phyloP scores from a whole-genome alignment of 2,797 vertebrate species.

The Champsocephalus esox region DNA sequence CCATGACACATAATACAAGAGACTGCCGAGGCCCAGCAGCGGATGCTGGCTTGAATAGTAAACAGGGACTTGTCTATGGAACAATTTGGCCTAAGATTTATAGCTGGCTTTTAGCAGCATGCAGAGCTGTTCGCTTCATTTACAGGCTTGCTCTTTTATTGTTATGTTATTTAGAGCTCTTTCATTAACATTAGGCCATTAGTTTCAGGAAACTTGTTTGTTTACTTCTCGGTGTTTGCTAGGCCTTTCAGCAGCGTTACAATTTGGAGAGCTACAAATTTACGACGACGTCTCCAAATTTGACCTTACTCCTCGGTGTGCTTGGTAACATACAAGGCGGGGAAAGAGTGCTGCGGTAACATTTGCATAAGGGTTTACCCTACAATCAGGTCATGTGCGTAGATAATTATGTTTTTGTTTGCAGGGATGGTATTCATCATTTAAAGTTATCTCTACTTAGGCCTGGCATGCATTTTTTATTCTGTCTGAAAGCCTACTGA shows the following conservation, averaged over 20 bases:
- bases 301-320: conserved; percentile 16
- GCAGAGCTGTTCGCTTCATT: conserved; percentile 64
- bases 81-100: conserved; percentile 72
- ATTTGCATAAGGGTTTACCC: conserved; percentile 56
- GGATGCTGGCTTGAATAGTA: conserved; percentile 71
- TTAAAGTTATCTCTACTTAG: conserved; percentile 48
- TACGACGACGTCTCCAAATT: conserved; percentile 31
- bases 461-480: conserved; percentile 32
- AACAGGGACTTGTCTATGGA: conserved; percentile 69
- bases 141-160: conserved; percentile 58
- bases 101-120: conserved; percentile 56
- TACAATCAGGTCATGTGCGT: conserved; percentile 73
- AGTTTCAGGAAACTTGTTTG: conserved; percentile 58
- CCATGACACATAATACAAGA: conserved; percentile 75
- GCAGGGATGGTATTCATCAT: conserved; percentile 33
- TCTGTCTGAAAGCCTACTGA: conserved; percentile 10
- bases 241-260: conserved; percentile 48
- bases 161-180: conserved; percentile 65
- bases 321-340: conserved; percentile 20
- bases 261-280: conserved; percentile 44
- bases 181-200: conserved; percentile 66
- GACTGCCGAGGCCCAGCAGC: conserved; percentile 51
- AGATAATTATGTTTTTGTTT: conserved; percentile 65
- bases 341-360: conserved; percentile 26
- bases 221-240: conserved; percentile 45